Evolutionary conservation across 2,113 vertebrate genomes (phyloP).

Genomic region (Anhinga rufa): DNA sequence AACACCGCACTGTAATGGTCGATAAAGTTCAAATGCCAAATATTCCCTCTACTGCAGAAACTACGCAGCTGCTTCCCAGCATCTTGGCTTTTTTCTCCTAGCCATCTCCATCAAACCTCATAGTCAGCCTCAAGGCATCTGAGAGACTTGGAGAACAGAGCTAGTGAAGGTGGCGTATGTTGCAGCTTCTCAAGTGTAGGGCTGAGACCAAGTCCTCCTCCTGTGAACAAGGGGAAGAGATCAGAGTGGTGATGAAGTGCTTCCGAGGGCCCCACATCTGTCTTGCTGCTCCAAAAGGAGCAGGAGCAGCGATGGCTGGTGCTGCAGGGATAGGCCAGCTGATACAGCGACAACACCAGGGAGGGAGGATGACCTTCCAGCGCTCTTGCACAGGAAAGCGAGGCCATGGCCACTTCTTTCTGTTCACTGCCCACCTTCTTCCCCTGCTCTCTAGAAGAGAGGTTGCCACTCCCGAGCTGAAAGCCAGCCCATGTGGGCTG

Average conservation of each 20-base stretch:
- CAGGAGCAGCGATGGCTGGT: not conserved
- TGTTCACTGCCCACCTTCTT: not conserved
- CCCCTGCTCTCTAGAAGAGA: not conserved
- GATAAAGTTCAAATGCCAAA: not conserved
- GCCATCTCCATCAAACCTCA: not conserved
- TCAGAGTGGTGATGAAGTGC: not conserved
- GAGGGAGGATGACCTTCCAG: not conserved
- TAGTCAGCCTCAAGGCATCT: not conserved
- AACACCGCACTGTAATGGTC: not conserved
- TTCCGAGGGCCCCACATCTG: too few relatives aligned
- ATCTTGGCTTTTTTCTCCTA: not conserved
- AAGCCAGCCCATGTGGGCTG: not conserved
- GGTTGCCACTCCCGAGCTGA: not conserved
- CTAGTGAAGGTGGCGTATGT: not conserved
- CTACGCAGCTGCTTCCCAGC: not conserved
- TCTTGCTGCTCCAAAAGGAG: not conserved
- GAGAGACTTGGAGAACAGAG: not conserved
- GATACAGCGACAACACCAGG: not conserved
- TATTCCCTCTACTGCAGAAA: not conserved
- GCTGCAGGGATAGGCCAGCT: not conserved
- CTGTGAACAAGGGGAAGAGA: not conserved
- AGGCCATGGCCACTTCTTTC: not conserved
- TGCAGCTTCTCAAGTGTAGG: not conserved
- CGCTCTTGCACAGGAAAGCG: not conserved
- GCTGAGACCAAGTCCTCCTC: not conserved